Evolutionary conservation across 2,888 invertebrate genomes (phyloP), one percentile per base, ranked within the genome.

Genomic region (Amphipoea oculea): DNA sequence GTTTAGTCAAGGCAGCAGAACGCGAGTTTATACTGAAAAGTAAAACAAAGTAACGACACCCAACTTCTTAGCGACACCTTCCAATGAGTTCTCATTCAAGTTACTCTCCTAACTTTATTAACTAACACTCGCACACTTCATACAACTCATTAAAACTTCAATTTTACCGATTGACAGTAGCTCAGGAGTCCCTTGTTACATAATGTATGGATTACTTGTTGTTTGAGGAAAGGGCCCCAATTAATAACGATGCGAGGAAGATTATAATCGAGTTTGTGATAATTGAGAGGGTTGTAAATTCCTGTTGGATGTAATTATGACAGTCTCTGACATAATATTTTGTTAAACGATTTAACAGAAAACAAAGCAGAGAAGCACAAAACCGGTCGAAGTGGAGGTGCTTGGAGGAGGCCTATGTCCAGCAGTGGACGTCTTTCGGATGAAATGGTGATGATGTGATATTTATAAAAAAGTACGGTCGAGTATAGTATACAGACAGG

Each of bases 71-170:
- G 67, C 63, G 71, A 81, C 85, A 81, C 72, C 57, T 81, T 40
- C n/a, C 77, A 74, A 40, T 54, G 66, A 77, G n/a, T 73, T 42
- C 12, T n/a, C 54, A 62, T 69, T 72, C 20, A 5, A 42, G 69
- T 14, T 17, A 70, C 65, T 65, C 57, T 60, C 70, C 60, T 75
- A 82, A 77, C 68, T 66, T 60, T 40, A 17, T 62, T 40, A 20
- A 12, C 2, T 14, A 40, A 60, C 60, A 62, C 62, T 62, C n/a
- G n/a, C 42, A 66, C 54, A 69, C 71, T 74, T 67, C 66, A 68
- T 69, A 70, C n/a, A 77, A 87, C 77, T 87, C 87, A 71, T 81
- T 88, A 86, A 79, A 86, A 86, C 77, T 86, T 87, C 12, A 62
- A 65, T 70, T 67, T 77, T 74, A 57, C 48, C 29, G 48, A 86